These are phyloP conservation scores for Tragelaphus strepsiceros DNA, from an alignment of 2,113 vertebrate genomes.

Conservation along the genomic window DNA sequence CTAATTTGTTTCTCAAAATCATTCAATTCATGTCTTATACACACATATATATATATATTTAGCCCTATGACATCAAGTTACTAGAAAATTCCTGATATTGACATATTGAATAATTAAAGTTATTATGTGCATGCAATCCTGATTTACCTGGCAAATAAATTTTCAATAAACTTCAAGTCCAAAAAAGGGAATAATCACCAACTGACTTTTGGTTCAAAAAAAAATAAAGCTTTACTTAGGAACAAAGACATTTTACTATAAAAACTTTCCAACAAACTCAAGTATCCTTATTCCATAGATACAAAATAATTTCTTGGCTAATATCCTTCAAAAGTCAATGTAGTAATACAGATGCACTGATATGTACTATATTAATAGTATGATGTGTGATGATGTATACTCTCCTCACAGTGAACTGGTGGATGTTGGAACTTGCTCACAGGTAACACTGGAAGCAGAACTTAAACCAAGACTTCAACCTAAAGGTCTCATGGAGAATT, in stretches of 20 bases:
- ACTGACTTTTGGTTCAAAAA: slow-evolving; percentile 1
- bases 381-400: not conserved
- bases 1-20: not conserved
- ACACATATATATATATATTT: no score
- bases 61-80: no score
- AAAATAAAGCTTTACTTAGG: not conserved
- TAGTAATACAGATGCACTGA: not conserved
- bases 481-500: slow-evolving; percentile 73
- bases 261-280: not conserved
- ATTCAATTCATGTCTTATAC: no score
- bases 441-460: not conserved
- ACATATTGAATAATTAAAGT: not conserved
- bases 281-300: not conserved
- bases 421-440: not conserved
- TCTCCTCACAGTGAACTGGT: not conserved
- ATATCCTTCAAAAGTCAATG: not conserved
- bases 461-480: slow-evolving; percentile 55
- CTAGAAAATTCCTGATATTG: not conserved
- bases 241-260: not conserved
- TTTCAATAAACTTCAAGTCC: slow-evolving; percentile 24
- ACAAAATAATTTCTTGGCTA: not conserved
- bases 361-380: not conserved
- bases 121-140: not conserved
- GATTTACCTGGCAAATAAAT: slow-evolving; percentile 5
- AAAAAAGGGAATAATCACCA: not conserved